Conservation (phyloP, 2,888 invertebrate species). For the Tenthredo amoena region DNA sequence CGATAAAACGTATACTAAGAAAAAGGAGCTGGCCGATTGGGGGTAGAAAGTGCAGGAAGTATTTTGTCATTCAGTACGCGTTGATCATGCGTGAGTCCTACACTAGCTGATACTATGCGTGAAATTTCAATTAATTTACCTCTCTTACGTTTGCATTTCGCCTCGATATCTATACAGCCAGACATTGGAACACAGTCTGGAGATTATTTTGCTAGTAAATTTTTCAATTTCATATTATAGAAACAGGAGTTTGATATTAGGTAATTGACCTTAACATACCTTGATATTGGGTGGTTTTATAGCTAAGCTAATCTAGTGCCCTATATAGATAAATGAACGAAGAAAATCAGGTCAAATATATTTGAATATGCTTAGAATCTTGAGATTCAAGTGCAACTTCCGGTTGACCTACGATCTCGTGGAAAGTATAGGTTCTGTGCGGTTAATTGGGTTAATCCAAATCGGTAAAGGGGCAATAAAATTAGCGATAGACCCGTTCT, state of each 20-base stretch:
- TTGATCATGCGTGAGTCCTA: slow-evolving; percentile 19
- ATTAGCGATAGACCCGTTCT: slow-evolving; percentile 33
- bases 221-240: not conserved
- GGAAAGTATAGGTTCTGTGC: not conserved
- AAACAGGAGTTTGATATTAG: not conserved
- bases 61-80: slow-evolving; percentile 25
- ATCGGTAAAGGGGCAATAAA: slow-evolving; percentile 18
- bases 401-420: not conserved
- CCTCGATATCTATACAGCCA: not conserved
- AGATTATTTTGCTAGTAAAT: not conserved
- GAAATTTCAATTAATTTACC: not conserved
- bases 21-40: not conserved
- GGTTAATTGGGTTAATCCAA: slow-evolving; percentile 28
- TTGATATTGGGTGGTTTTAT: not conserved
- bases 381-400: not conserved
- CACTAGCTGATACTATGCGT: not conserved
- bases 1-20: not conserved
- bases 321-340: not conserved
- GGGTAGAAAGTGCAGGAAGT: not conserved
- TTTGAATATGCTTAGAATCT: not conserved
- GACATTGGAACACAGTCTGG: not conserved
- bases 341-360: not conserved
- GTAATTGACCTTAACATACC: not conserved
- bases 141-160: not conserved
- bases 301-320: not conserved